These are phyloP conservation scores for Eristalinus aeneus DNA, from an alignment of 2,888 invertebrate species.

Conservation along the genomic window DNA sequence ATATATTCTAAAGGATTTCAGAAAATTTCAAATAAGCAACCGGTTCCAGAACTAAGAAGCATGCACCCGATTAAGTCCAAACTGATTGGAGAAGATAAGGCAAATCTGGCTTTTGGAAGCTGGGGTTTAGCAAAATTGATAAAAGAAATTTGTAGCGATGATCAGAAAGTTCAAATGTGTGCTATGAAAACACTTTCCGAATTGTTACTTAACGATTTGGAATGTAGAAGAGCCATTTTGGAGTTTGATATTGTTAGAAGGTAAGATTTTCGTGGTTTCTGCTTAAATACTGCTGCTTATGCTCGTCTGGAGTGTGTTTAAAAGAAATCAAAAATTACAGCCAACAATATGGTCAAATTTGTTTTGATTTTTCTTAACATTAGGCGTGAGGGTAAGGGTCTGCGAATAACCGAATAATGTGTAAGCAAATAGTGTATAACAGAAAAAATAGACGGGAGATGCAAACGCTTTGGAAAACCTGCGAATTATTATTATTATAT, in stretches of 20 bases:
- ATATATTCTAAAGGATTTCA: constrained; percentile 3
- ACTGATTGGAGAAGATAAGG: constrained; percentile 71
- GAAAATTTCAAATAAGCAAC: background rate
- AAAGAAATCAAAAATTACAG: too few relatives aligned
- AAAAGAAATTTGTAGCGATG: constrained; percentile 74
- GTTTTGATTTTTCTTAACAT: too few relatives aligned
- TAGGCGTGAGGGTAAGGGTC: too few relatives aligned
- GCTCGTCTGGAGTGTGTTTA: too few relatives aligned
- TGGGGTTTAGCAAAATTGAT: constrained; percentile 76
- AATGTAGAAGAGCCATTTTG: constrained; percentile 74
- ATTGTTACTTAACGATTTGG: constrained; percentile 75
- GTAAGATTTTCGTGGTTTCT: constrained; percentile 73
- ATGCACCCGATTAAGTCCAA: constrained; percentile 7
- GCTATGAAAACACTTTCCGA: constrained; percentile 76
- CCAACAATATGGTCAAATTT: too few relatives aligned
- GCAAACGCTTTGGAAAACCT: too few relatives aligned
- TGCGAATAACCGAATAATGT: too few relatives aligned
- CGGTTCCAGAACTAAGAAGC: background rate
- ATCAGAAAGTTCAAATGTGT: constrained; percentile 73
- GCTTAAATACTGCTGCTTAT: too few relatives aligned
- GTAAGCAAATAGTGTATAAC: too few relatives aligned
- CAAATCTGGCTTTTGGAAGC: constrained; percentile 75
- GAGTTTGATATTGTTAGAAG: constrained; percentile 76
- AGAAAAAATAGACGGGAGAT: too few relatives aligned
- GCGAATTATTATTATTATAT: too few relatives aligned